Percentiles rank a stretch among this genome's conserved stretches.
These are phyloP conservation scores for Dipodomys stephensi DNA, from an alignment of 2,113 vertebrate genomes.

Conservation along the genomic window DNA sequence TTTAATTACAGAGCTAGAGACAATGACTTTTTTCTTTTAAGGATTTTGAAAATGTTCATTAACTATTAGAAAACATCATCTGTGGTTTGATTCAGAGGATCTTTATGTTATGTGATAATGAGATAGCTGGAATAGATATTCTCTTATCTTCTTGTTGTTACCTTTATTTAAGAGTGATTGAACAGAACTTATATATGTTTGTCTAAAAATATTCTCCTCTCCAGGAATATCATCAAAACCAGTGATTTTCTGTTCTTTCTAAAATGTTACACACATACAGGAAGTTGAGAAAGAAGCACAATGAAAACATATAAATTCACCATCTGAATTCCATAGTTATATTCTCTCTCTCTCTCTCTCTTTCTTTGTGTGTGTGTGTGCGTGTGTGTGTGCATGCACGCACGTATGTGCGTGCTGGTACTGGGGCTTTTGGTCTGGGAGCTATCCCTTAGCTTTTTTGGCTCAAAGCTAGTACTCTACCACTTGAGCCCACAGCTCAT, in stretches of 20 bases:
- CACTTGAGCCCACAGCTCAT: not conserved
- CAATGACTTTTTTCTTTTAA: not conserved
- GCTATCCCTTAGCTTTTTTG: no score
- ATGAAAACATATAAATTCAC: not conserved
- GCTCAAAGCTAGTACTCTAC: no score
- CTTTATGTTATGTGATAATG: not conserved
- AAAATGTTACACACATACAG: not conserved
- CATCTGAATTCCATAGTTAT: not conserved
- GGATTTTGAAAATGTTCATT: not conserved
- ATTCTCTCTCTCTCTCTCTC: no score
- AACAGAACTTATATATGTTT: not conserved
- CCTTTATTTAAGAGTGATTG: not conserved
- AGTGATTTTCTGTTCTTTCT: conserved; percentile 19
- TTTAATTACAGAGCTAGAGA: not conserved
- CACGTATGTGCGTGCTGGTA: no score
- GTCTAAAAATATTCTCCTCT: conserved; percentile 18
- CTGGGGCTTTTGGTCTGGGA: no score
- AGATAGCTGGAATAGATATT: not conserved
- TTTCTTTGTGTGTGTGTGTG: no score
- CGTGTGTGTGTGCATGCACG: no score
- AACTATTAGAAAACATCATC: not conserved
- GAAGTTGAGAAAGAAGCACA: not conserved
- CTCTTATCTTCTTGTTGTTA: not conserved
- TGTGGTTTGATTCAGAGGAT: not conserved
- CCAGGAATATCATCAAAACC: not conserved